phyloP scores from a whole-genome alignment of 2,113 vertebrate genomes.

The Pao palembangensis region DNA sequence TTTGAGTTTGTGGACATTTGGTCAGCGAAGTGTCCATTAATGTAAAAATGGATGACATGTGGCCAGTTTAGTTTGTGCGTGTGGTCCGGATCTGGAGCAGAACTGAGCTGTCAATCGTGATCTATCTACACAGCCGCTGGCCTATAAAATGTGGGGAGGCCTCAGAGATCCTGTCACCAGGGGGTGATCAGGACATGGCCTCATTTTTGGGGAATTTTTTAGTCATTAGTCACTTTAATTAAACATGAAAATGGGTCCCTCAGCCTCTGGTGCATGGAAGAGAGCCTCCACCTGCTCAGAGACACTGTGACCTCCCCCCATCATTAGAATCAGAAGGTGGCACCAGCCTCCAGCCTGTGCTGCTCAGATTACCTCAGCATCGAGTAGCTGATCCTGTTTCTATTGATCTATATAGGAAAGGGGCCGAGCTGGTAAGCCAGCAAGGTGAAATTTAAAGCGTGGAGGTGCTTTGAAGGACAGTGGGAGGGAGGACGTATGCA shows the following conservation, averaged over 20 bases:
- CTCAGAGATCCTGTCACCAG: no score
- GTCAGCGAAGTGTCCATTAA: background rate
- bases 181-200: no score
- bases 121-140: no score
- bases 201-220: no score
- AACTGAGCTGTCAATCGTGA: no score
- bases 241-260: no score
- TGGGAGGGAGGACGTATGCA: conserved; percentile 45
- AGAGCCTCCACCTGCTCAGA: conserved; percentile 43
- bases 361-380: conserved; percentile 66
- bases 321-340: conserved; percentile 51
- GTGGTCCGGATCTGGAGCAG: no score
- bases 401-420: conserved; percentile 76
- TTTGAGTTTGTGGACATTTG: conserved; percentile 10
- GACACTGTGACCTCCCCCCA: conserved; percentile 40
- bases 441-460: conserved; percentile 74
- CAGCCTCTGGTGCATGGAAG: background rate
- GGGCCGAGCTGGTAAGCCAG: conserved; percentile 67
- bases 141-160: no score
- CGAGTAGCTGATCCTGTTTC: conserved; percentile 68
- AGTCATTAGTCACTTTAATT: no score
- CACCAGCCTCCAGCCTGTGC: conserved; percentile 55
- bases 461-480: conserved; percentile 72
- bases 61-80: no score
- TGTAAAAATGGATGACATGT: conserved; percentile 3